Evolutionary conservation across 2,113 vertebrate species (phyloP), one percentile per base, ranked within the genome.

Genomic region (Alectura lathami): DNA sequence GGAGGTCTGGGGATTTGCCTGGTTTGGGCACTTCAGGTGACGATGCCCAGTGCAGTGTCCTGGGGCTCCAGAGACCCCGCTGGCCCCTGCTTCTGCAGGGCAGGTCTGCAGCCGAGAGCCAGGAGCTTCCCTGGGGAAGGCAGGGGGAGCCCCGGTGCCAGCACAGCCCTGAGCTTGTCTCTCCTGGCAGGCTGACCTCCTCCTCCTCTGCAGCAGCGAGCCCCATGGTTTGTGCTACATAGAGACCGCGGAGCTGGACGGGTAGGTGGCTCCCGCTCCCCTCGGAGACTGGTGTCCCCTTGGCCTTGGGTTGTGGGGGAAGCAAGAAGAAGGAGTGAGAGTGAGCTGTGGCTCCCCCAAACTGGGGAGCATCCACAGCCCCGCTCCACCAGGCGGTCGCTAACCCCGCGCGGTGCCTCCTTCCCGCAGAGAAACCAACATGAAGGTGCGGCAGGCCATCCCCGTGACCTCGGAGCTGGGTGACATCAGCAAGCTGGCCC

Each of bases 151-250:
- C 51, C 29, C 22, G 1, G 26, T 4, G 9, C 27, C 54, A 26
- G 18, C 48, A 21, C 32, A 36, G 3, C 17, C 32, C 27, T 66
- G 43, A 12, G 9, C 2, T 1, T 47, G 15, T 92, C 63, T 94
- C 78, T 93, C 88, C 81, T 18, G 17, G 24, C 96, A 99, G 99
- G 99, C 99, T 77, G 99, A 99, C 92, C 98, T 99, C 92, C 98
- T 99, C 76, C 98, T 99, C 81, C 97, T 99, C n/a, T 99, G 98
- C 96, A 99, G 99, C 98, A 99, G 98, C 0, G 99, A 99, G 81
- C 99, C 99, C 54, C 99, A 99, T 5, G 98, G 99, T 21, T 96
- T 99, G 93, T 99, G 99, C 93, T 99, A 99, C 97, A 98, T 99
- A 18, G 99, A 99, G 97, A 99, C 99, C 0, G 98, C 99, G 2